Evolutionary conservation across 2,797 vertebrate species (phyloP).

Genomic region (Prunella strophiata): DNA sequence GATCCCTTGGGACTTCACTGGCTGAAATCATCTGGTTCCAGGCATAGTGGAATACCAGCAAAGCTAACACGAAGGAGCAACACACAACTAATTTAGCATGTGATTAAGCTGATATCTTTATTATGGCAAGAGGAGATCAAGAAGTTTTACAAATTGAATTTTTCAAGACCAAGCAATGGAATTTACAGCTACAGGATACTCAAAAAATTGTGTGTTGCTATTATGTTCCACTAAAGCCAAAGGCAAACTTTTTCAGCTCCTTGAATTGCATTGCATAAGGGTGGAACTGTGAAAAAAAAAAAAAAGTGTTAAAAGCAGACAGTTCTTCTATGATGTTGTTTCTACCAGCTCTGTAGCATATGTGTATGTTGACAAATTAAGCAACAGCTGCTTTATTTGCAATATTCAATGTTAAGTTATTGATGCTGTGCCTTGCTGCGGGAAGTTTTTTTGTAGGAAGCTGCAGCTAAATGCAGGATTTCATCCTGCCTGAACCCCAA

Average conservation of each 20-base stretch:
- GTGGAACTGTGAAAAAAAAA: background rate
- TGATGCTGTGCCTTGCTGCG: background rate
- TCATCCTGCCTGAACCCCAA: background rate
- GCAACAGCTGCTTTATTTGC: conserved; percentile 5
- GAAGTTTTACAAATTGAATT: background rate
- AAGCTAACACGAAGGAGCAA: background rate
- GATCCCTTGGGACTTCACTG: background rate
- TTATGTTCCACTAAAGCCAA: background rate
- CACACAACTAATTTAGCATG: background rate
- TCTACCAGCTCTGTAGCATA: background rate
- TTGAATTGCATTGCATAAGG: background rate
- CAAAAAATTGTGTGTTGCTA: background rate
- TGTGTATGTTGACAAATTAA: background rate
- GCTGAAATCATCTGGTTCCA: background rate
- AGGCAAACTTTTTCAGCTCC: background rate
- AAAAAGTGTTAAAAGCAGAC: background rate
- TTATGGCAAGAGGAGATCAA: background rate
- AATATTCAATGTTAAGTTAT: background rate
- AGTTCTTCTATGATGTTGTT: background rate
- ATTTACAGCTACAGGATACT: background rate
- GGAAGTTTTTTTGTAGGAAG: background rate
- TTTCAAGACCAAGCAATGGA: background rate
- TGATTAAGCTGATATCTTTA: background rate
- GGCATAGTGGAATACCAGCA: background rate
- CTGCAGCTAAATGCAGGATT: background rate